Percentiles rank a stretch among this genome's conserved stretches.
These are phyloP conservation scores for Lochmaea capreae DNA, from an alignment of 2,888 invertebrate species.

Conservation along the genomic window DNA sequence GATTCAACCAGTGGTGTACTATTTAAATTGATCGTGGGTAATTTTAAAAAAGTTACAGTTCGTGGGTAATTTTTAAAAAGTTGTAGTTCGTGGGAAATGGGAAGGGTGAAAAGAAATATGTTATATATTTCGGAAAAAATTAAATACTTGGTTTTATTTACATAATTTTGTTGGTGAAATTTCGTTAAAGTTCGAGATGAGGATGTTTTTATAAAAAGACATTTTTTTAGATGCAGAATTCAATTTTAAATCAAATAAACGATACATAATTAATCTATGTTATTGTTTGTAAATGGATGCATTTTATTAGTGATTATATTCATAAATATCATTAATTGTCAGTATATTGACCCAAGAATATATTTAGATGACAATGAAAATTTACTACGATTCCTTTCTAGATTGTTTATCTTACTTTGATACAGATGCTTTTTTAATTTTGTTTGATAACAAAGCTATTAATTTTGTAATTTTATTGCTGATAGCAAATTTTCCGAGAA, in stretches of 20 bases:
- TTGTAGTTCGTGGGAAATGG: neutral
- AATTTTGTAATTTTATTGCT: neutral
- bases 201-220: neutral
- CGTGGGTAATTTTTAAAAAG: neutral
- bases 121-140: too few relatives aligned
- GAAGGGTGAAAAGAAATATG: too few relatives aligned
- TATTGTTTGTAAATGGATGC: neutral
- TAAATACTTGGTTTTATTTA: too few relatives aligned
- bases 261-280: neutral
- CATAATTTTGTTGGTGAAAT: too few relatives aligned
- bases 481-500: too few relatives aligned
- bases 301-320: neutral
- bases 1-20: neutral
- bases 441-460: neutral
- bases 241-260: neutral
- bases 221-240: neutral
- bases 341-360: constrained; percentile 11
- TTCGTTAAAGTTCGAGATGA: too few relatives aligned
- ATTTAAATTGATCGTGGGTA: neutral
- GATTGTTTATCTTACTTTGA: neutral
- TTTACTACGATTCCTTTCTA: neutral
- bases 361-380: constrained; percentile 15
- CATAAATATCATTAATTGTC: neutral
- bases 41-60: neutral
- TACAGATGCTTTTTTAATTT: neutral